phyloP scores from a whole-genome alignment of 2,888 invertebrate species.

The Caenorhabditis sp. region DNA sequence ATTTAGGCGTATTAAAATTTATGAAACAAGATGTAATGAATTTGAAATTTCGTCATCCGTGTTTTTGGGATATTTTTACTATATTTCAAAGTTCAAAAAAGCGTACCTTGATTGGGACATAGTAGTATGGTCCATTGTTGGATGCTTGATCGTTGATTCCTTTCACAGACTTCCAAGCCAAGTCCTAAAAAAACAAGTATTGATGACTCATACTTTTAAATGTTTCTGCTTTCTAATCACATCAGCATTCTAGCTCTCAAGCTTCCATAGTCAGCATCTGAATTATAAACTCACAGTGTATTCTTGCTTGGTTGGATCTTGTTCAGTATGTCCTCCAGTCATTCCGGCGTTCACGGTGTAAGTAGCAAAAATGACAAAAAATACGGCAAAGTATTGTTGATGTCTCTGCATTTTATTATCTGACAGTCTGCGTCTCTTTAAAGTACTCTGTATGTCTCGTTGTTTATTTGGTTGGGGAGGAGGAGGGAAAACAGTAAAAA shows the following conservation, averaged over 20 bases:
- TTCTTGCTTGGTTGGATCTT: constrained; percentile 48
- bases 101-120: constrained; percentile 51
- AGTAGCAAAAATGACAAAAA: constrained; percentile 17
- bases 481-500: background rate
- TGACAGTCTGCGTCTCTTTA: constrained; percentile 16
- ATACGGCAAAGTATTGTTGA: constrained; percentile 18
- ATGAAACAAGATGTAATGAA: background rate
- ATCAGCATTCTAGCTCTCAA: too few species aligned
- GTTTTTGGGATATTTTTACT: too few species aligned
- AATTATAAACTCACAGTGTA: constrained; percentile 46
- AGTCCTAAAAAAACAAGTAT: constrained; percentile 25
- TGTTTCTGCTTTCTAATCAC: too few species aligned
- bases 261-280: too few species aligned
- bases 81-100: too few species aligned
- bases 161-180: constrained; percentile 47
- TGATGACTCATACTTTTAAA: background rate
- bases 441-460: constrained; percentile 19
- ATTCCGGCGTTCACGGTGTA: constrained; percentile 6
- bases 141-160: constrained; percentile 51
- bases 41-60: too few species aligned
- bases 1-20: too few species aligned
- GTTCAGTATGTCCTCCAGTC: constrained; percentile 46
- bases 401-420: constrained; percentile 25
- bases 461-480: background rate
- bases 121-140: constrained; percentile 55